phyloP scores from a whole-genome alignment of 2,113 vertebrate genomes.

The Ariopsis seemanni region DNA sequence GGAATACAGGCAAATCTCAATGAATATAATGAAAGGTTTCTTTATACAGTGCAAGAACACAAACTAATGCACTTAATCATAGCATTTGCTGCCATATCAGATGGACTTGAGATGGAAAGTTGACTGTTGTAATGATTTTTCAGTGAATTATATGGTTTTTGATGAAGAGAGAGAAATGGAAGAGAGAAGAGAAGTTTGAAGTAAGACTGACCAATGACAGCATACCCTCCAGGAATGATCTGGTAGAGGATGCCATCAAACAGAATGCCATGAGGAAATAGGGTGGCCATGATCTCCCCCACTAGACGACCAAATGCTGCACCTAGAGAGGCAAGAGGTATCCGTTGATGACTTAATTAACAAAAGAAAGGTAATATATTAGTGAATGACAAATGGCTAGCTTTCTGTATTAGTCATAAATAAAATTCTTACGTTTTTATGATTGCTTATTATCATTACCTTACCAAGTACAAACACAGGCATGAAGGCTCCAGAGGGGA shows the following conservation, averaged over 20 bases:
- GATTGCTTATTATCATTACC: neutral
- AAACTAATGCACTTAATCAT: neutral
- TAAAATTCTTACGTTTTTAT: neutral
- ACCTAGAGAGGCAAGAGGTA: conserved; percentile 64
- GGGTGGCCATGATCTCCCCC: conserved; percentile 89
- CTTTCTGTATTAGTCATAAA: neutral
- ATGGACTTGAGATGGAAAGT: neutral
- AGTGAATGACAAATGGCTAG: neutral
- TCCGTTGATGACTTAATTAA: no score
- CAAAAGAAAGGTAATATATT: neutral
- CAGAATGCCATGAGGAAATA: conserved; percentile 90
- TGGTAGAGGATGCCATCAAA: conserved; percentile 91
- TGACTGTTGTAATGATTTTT: neutral
- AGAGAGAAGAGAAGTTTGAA: neutral
- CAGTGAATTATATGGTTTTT: neutral
- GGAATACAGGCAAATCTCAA: neutral
- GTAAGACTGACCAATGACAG: conserved; percentile 88
- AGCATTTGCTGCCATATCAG: neutral
- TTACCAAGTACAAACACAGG: conserved; percentile 91
- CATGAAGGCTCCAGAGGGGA: conserved; percentile 95
- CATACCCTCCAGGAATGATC: conserved; percentile 94
- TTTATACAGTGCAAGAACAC: neutral
- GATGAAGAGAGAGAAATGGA: neutral
- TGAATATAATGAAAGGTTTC: neutral
- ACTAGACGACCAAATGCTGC: conserved; percentile 89